A percentile compares a stretch with the other conserved stretches of the same genome.
phyloP scores from a whole-genome alignment of 1,140 invertebrate genomes.

The Battus philenor region DNA sequence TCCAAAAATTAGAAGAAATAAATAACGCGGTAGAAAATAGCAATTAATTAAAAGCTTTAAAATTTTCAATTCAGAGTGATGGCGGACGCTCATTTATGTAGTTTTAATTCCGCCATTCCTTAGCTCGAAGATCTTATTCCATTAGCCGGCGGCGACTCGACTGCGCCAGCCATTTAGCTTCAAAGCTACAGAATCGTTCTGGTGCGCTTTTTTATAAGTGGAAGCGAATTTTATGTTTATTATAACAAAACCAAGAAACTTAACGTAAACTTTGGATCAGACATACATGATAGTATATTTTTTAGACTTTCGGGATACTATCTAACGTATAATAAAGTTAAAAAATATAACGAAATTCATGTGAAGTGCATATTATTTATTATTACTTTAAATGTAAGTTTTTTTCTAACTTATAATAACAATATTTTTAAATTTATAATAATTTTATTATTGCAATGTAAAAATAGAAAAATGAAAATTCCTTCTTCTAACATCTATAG shows the following conservation, averaged over 20 bases:
- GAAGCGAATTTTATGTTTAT: constrained; percentile 15
- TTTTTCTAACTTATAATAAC: background rate
- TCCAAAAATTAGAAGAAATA: constrained; percentile 2
- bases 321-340: no score
- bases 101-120: constrained; percentile 73
- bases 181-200: constrained; percentile 38
- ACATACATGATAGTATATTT: no score
- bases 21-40: constrained; percentile 21
- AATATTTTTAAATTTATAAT: background rate
- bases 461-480: no score
- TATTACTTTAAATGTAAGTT: no score
- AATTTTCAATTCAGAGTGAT: constrained; percentile 50
- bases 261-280: no score
- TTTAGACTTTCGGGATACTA: no score
- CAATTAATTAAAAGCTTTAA: constrained; percentile 34
- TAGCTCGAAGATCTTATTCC: constrained; percentile 66
- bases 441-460: no score
- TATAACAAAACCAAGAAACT: background rate
- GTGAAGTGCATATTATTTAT: no score
- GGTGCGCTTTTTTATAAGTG: constrained; percentile 2
- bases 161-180: constrained; percentile 58
- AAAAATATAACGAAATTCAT: no score
- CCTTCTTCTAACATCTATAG: no score
- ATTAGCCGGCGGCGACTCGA: constrained; percentile 53
- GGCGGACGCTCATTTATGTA: constrained; percentile 63